Evolutionary conservation across 2,797 vertebrate species (phyloP), one percentile per base, ranked within the genome.

Genomic region (Hypotaenidia philippensis): DNA sequence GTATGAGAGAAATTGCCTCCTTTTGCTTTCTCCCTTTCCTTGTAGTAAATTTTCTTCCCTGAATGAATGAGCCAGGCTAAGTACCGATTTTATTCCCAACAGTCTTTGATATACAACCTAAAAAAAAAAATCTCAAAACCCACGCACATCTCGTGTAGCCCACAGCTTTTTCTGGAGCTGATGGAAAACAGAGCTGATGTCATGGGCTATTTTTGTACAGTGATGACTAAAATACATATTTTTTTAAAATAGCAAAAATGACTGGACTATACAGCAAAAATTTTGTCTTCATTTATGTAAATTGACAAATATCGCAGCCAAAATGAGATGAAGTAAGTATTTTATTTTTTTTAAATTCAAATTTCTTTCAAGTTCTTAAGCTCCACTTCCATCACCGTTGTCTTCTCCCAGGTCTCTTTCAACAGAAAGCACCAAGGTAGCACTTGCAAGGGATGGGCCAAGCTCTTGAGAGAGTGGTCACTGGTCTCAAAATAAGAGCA

Each of bases 151-250:
- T 11, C 55, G 44, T 6, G 2, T 23, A 87, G 56, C 31, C 53
- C 63, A 66, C 72, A 59, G 44, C 63, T 89, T 95, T 90, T 89
- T 87, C 86, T 89, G 59, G 36, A 94, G 40, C 74, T 87, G 66
- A 76, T 52, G 49, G 61, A 95, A 88, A 95, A 8, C 74, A 93
- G 83, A 65, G 32, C 55, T 94, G 88, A 93, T 94, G 86, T 94
- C 70, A 83, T 49, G 32, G 50, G 22, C 27, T 94, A 81, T 93
- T 96, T 96, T 88, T 65, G 38, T 14, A 56, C 20, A 50, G n/a
- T 0, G 1, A 36, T n/a, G 17, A 77, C 61, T 57, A 64, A 89
- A 95, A 91, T 55, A 49, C 14, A 89, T 77, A 8, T 31, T 41
- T 90, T 74, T 88, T 65, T 21, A 47, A 68, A 68, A 63, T 34